phyloP scores from a whole-genome alignment of 2,797 vertebrate genomes.

The Carapus acus region DNA sequence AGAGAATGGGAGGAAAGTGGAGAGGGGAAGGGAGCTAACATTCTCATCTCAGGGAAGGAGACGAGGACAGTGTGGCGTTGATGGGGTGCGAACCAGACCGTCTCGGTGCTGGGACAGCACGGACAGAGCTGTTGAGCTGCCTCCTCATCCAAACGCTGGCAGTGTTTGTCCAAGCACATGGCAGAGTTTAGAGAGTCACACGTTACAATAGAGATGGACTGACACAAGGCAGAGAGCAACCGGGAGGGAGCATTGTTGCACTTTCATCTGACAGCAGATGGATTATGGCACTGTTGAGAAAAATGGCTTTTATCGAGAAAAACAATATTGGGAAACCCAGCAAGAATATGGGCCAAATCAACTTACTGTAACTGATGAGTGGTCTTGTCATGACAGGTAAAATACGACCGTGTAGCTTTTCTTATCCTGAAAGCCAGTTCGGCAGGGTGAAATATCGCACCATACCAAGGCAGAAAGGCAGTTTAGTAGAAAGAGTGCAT shows the following conservation, averaged over 20 bases:
- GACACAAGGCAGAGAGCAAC: slow-evolving; percentile 8
- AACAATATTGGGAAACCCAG: slow-evolving; percentile 24
- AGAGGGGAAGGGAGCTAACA: slow-evolving; percentile 27
- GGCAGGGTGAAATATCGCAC: slow-evolving; percentile 34
- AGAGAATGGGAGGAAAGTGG: slow-evolving; percentile 40
- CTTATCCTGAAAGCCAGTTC: slow-evolving; percentile 33
- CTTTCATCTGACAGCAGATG: slow-evolving; percentile 32
- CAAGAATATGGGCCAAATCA: slow-evolving; percentile 38
- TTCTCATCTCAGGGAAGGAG: slow-evolving; percentile 36
- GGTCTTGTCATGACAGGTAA: slow-evolving; percentile 32
- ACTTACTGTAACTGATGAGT: slow-evolving; percentile 40
- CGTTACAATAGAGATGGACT: slow-evolving; percentile 11
- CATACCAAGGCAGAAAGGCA: slow-evolving; percentile 34
- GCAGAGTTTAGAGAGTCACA: slow-evolving; percentile 11
- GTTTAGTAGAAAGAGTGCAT: slow-evolving; percentile 42
- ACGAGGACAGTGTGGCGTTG: slow-evolving; percentile 51
- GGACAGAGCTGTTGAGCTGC: slow-evolving; percentile 22
- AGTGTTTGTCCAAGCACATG: slow-evolving; percentile 8
- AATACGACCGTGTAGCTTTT: slow-evolving; percentile 37
- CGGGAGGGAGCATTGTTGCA: background rate
- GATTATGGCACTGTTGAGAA: slow-evolving; percentile 15
- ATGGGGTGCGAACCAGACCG: slow-evolving; percentile 60
- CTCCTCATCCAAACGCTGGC: slow-evolving; percentile 6
- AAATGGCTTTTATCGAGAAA: slow-evolving; percentile 23
- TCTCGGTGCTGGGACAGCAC: slow-evolving; percentile 25